Percentiles rank a stretch among this genome's conserved stretches.
Evolutionary conservation across 2,888 invertebrate species (phyloP).

Genomic region (Sepioteuthis lessoniana): DNA sequence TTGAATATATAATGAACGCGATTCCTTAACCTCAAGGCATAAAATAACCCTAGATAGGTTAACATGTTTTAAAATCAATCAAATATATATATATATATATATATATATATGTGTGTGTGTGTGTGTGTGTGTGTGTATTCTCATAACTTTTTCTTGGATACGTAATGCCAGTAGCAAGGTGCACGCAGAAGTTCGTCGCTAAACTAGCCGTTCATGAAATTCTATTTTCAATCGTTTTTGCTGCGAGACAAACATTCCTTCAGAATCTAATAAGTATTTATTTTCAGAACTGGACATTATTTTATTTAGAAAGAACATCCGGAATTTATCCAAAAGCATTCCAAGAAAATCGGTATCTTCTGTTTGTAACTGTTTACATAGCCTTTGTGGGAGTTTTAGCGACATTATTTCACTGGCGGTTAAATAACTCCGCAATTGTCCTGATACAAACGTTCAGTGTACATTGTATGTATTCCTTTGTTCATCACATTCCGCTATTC

Average conservation of each 20-base stretch:
- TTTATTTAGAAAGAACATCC: not conserved
- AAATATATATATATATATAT: too few relatives aligned
- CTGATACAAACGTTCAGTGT: not conserved
- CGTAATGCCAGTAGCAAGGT: not conserved
- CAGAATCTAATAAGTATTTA: not conserved
- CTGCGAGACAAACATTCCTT: not conserved
- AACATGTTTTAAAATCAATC: too few relatives aligned
- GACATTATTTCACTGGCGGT: not conserved
- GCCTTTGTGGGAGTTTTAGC: not conserved
- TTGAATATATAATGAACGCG: too few relatives aligned
- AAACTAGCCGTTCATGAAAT: not conserved
- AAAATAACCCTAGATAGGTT: too few relatives aligned
- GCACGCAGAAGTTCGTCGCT: not conserved
- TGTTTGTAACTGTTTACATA: not conserved
- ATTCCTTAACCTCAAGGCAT: too few relatives aligned
- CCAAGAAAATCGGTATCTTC: not conserved
- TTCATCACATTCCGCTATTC: not conserved
- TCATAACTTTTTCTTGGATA: too few relatives aligned
- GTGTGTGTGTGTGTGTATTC: too few relatives aligned
- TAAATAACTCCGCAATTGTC: not conserved
- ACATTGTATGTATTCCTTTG: not conserved
- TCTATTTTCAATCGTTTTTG: not conserved
- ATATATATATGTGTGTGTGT: too few relatives aligned
- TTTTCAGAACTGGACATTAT: not conserved
- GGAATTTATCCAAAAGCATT: not conserved